Evolutionary conservation across 2,888 invertebrate species (phyloP), one percentile per base, ranked within the genome.

Genomic region (Ganaspis brasiliensis): DNA sequence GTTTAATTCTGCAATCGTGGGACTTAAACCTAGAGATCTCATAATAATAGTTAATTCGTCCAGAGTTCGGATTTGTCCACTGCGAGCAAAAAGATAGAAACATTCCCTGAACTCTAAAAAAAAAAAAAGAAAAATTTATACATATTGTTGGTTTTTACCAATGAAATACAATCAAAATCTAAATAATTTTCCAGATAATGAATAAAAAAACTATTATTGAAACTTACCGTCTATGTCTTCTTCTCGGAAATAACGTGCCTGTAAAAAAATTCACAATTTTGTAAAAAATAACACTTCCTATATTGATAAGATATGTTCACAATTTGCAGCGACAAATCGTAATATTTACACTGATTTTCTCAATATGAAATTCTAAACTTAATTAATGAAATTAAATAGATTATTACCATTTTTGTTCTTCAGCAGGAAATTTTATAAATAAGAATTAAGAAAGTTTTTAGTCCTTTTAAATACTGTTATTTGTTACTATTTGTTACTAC

Each of bases 221-320:
- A 67, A 93, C 93, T 93, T 93, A 98, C 98, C 98, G 93, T 98
- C 98, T 84, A 98, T 98, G 89, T 98, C 98, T 91, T 97, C 96
- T 93, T 98, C 98, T 88, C 96, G 96, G 91, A 98, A 98, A 92
- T 97, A 97, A 80, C 97, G 95, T 31, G 98, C 98, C 98, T 98
- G 92, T 37, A 93, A 93, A 52, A 73, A 74, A 76, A 71, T 74
- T 10, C 4, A 45, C 14, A 45, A 5, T 14, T 45, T 45, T 45
- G 2, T 45, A 45, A 31, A 31, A 31, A 31, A 6, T 4, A 31
- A 31, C 31, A 31, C 31, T 31, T 31, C 31, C 31, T 31, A 6
- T 2, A 31, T 31, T 31, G 2, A 31, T 31, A 31, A 31, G 2
- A 31, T 4, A 31, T 31, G 2, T 31, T 31, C 31, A 31, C 3